These are phyloP conservation scores for Cosmopolites sordidus DNA, from an alignment of 2,888 invertebrate species.

Conservation along the genomic window DNA sequence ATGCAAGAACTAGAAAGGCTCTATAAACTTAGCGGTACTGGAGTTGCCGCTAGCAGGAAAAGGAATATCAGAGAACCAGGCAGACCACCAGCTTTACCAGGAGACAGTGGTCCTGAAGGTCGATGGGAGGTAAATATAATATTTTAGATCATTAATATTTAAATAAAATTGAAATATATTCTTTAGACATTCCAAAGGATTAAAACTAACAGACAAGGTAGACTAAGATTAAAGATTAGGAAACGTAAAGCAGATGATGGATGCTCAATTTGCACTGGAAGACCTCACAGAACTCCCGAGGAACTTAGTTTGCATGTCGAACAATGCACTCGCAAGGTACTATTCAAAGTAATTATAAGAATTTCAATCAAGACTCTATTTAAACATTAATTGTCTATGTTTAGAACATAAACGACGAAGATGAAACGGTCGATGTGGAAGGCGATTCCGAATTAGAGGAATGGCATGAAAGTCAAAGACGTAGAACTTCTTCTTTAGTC, in stretches of 20 bases:
- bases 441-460: constrained; percentile 57
- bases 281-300: constrained; percentile 54
- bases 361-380: no score
- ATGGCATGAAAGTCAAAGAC: constrained; percentile 50
- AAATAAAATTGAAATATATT: constrained; percentile 12
- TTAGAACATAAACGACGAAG: constrained; percentile 53
- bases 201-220: constrained; percentile 64
- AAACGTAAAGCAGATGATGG: constrained; percentile 62
- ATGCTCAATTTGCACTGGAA: constrained; percentile 64
- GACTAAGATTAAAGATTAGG: constrained; percentile 62
- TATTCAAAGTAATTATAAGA: not conserved
- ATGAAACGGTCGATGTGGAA: constrained; percentile 66
- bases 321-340: constrained; percentile 57
- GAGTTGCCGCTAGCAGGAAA: constrained; percentile 49
- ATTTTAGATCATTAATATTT: no score
- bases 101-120: constrained; percentile 55
- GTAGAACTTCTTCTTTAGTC: constrained; percentile 39
- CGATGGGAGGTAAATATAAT: constrained; percentile 60
- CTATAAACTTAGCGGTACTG: constrained; percentile 56
- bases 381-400: not conserved
- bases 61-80: constrained; percentile 43
- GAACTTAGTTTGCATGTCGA: constrained; percentile 62
- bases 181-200: constrained; percentile 65
- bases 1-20: constrained; percentile 66
- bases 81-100: constrained; percentile 46